Base-by-base conservation (phyloP, 2,113 vertebrate species). In the Ceyx melanurus region DNA sequence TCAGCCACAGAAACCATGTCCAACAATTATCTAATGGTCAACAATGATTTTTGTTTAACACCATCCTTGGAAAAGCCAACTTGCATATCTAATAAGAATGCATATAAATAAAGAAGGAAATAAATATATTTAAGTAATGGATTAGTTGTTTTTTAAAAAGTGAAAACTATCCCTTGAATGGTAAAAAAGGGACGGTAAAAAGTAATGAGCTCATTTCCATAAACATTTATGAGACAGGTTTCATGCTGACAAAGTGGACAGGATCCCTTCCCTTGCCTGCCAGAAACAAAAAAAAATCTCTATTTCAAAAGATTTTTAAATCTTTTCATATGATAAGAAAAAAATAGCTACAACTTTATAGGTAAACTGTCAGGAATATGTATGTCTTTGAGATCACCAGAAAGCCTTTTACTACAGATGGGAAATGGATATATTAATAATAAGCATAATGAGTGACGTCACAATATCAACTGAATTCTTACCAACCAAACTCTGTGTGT, bases 141-240 rank as follows among this genome's bases (percentile, higher is more conserved):
- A 76, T 42, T 46, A 9, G 46, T 79, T 80, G 37, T 11, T 78
- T 91, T 91, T 93, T 14, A 66, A 37, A 76, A 56, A 53, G 11
- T 75, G 75, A 95, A 86, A 85, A 54, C 35, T 62, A 50, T 80
- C 33, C 81, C 29, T 40, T 70, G 56, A 51, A 76, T 90, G 74
- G 54, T 62, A 86, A 85, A 82, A 85, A 82, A 89, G 76, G 96
- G 78, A 35, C 0, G 20, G 91, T 94, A 94, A 79, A 97, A 95
- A 95, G 86, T 95, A 95, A 97, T 95, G 94, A 95, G 90, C 91
- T 97, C 95, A 90, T 94, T 96, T 95, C 95, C 92, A 96, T 97
- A 97, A 97, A 97, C 85, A 75, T 97, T 97, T 96, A 96, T 89
- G 85, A 95, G 94, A 54, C 85, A 79, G 70, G 66, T 95, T 97